Percentiles rank a stretch among this genome's conserved stretches.
These are phyloP conservation scores for Smithornis capensis DNA, from an alignment of 2,113 vertebrate species.

Conservation along the genomic window DNA sequence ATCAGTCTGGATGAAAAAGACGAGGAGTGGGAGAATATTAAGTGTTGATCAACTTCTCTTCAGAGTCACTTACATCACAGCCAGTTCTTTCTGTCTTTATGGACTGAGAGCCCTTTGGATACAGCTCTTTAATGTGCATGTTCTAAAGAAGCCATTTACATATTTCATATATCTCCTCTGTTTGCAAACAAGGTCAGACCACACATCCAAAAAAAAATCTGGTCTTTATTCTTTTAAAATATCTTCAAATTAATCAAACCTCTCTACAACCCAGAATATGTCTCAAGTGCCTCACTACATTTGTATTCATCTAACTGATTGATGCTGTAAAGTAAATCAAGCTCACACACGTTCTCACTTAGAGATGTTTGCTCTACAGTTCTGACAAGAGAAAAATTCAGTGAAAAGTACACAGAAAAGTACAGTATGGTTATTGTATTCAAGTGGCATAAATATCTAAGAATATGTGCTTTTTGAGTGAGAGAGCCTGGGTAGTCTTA, in stretches of 20 bases:
- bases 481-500: neutral
- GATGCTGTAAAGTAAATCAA: conserved; percentile 20
- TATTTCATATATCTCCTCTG: neutral
- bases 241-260: neutral
- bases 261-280: neutral
- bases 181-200: neutral
- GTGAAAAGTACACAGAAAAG: conserved; percentile 24
- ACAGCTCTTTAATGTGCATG: neutral
- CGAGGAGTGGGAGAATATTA: neutral
- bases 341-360: conserved; percentile 6
- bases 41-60: neutral
- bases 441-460: neutral
- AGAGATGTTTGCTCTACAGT: conserved; percentile 2
- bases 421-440: neutral
- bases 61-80: neutral
- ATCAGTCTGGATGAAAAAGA: neutral
- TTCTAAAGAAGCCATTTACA: neutral
- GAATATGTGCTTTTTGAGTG: neutral
- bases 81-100: neutral
- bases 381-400: conserved; percentile 35
- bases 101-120: neutral
- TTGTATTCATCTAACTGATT: neutral
- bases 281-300: neutral
- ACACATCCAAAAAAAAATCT: neutral
- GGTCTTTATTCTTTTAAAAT: neutral